Evolutionary conservation across 2,797 vertebrate genomes (phyloP), one percentile per base, ranked within the genome.

Genomic region (Chelon auratus): DNA sequence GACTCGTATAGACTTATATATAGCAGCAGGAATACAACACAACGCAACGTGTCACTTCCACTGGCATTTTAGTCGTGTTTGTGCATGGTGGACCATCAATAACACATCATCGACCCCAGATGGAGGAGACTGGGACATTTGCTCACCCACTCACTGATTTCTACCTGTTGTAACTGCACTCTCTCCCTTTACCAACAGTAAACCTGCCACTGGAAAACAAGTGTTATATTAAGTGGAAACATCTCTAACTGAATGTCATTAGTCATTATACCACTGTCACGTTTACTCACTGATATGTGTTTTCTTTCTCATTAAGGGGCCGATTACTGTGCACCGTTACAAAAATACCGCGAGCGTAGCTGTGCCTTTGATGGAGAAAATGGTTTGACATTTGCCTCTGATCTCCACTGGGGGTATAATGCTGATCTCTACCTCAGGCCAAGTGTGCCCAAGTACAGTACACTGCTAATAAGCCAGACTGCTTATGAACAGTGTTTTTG

Each of bases 301-400:
- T 66, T 50, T 63, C 65, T 47, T 61, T 62, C 63, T 71, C 43
- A 62, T 74, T 52, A 70, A 62, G 66, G 67, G 9, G 30, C 81
- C 55, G 20, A 83, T 79, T 52, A 68, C 80, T 68, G 74, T 67
- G 70, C 75, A 60, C 72, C 66, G 75, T 75, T 68, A 67, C 79
- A 85, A 86, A 90, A 91, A 91, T 72, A 90, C 82, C 81, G 79
- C 51, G 40, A 83, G 88, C 80, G 67, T 77, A 77, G 79, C 83
- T 88, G 75, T 86, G 81, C 77, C 87, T 90, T 82, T 89, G 83
- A 92, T 88, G 81, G 77, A 87, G 87, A 75, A 94, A 93, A 87
- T 71, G 77, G 68, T 91, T 90, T 93, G 92, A 93, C 92, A 93
- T 94, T 93, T 92, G 78, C 87, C 68, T 86, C 78, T 88, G 81